Conservation (phyloP, 2,113 vertebrate species). For the Malurus alboscapulatus region DNA sequence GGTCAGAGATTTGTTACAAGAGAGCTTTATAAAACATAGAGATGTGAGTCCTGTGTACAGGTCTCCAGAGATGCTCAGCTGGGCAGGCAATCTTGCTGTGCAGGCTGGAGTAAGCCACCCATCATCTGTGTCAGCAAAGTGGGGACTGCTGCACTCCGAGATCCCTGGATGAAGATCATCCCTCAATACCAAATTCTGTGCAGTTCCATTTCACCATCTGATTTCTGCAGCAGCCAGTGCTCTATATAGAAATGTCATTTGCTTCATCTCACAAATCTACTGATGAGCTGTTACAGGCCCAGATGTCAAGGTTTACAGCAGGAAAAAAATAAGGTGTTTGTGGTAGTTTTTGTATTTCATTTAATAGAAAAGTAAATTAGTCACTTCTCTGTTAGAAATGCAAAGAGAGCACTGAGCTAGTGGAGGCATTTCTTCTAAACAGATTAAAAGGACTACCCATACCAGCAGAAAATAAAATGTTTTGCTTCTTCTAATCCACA, state of each 20-base stretch:
- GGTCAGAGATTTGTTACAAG: background rate
- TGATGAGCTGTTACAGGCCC: constrained; percentile 59
- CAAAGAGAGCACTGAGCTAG: background rate
- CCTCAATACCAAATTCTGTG: constrained; percentile 42
- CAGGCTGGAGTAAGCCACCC: background rate
- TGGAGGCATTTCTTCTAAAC: background rate
- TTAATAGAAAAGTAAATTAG: background rate
- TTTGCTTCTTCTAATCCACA: background rate
- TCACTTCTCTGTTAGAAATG: background rate
- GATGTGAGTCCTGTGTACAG: background rate
- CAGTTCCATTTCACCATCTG: constrained; percentile 47
- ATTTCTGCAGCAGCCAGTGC: constrained; percentile 35
- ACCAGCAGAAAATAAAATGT: background rate
- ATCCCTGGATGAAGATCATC: constrained; percentile 41
- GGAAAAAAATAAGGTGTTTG: background rate
- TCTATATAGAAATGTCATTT: constrained; percentile 53
- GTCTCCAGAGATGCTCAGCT: background rate
- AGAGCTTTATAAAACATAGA: background rate
- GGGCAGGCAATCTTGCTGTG: background rate
- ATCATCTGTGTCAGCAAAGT: constrained; percentile 12
- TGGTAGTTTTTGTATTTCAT: background rate
- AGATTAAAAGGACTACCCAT: background rate
- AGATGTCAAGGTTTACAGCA: constrained; percentile 45
- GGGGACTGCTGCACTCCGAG: background rate
- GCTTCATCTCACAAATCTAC: constrained; percentile 53